A percentile compares a stretch with the other conserved stretches of the same genome.
Evolutionary conservation across 1,140 invertebrate genomes (phyloP).

Genomic region (Listronotus bonariensis): DNA sequence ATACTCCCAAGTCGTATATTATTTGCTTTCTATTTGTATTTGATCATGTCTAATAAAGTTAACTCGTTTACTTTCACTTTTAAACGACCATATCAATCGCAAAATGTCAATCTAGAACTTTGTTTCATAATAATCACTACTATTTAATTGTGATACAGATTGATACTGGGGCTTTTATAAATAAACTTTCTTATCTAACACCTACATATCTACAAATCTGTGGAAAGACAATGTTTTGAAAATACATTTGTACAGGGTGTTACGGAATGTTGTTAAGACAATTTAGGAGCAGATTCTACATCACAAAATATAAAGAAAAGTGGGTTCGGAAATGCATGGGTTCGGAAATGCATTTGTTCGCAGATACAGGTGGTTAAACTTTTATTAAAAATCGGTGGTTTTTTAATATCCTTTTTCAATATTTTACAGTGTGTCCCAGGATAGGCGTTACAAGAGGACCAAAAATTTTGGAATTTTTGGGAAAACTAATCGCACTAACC

Average conservation of each 20-base stretch:
- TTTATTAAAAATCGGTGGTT: too few relatives aligned
- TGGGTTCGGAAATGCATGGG: too few relatives aligned
- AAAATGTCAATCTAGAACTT: conserved; percentile 28
- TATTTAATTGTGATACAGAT: conserved; percentile 9
- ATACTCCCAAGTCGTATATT: conserved; percentile 19
- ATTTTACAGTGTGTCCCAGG: too few relatives aligned
- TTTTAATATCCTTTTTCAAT: too few relatives aligned
- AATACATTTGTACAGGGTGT: not conserved
- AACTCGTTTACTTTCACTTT: conserved; percentile 38
- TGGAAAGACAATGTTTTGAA: not conserved
- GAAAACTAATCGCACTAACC: too few relatives aligned
- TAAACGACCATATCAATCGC: conserved; percentile 28
- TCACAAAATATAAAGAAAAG: too few relatives aligned
- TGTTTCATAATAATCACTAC: conserved; percentile 19
- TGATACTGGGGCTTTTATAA: not conserved
- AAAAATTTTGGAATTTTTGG: too few relatives aligned
- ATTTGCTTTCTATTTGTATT: conserved; percentile 35
- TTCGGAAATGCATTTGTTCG: too few relatives aligned
- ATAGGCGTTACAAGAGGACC: too few relatives aligned
- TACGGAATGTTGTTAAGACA: too few relatives aligned
- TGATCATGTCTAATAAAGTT: conserved; percentile 34
- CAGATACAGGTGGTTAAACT: too few relatives aligned
- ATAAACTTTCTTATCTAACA: conserved; percentile 7
- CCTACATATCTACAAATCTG: not conserved
- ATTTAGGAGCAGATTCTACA: too few relatives aligned